These are phyloP conservation scores for Danio choprae DNA, from an alignment of 2,797 vertebrate genomes.

Conservation along the genomic window DNA sequence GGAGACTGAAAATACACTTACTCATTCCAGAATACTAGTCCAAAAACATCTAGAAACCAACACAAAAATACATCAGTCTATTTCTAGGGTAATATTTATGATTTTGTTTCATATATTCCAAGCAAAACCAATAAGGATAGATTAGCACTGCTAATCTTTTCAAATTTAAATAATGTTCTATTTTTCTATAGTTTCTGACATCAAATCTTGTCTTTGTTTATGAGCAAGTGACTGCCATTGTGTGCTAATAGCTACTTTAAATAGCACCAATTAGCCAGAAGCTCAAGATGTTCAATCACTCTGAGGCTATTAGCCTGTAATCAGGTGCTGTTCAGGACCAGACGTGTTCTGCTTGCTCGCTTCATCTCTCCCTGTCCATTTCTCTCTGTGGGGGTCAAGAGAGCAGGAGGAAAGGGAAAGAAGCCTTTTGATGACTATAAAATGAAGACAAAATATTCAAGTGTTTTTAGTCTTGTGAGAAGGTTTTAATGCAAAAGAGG, in stretches of 20 bases:
- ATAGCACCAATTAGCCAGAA: slow-evolving; percentile 99
- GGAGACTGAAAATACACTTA: slow-evolving; percentile 6
- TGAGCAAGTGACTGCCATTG: slow-evolving; percentile 94
- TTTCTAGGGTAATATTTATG: no score
- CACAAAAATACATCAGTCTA: no score
- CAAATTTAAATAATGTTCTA: slow-evolving; percentile 45
- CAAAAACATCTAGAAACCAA: background rate
- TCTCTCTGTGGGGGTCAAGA: slow-evolving; percentile 73
- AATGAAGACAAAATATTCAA: slow-evolving; percentile 79
- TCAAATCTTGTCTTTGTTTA: slow-evolving; percentile 86
- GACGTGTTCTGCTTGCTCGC: slow-evolving; percentile 78
- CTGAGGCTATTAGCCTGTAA: slow-evolving; percentile 97
- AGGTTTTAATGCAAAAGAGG: slow-evolving; percentile 75
- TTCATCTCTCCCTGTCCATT: slow-evolving; percentile 77
- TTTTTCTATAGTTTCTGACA: slow-evolving; percentile 8
- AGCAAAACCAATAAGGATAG: no score
- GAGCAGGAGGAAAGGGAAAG: slow-evolving; percentile 79
- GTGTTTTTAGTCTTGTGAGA: slow-evolving; percentile 78
- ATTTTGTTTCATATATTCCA: no score
- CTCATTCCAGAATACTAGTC: background rate
- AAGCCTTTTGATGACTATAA: slow-evolving; percentile 76
- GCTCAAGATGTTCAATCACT: slow-evolving; percentile 99
- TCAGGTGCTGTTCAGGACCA: slow-evolving; percentile 85
- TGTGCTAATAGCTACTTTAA: slow-evolving; percentile 94
- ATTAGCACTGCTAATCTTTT: background rate